phyloP scores from a whole-genome alignment of 1,140 invertebrate genomes.

The Oppia nitens region DNA sequence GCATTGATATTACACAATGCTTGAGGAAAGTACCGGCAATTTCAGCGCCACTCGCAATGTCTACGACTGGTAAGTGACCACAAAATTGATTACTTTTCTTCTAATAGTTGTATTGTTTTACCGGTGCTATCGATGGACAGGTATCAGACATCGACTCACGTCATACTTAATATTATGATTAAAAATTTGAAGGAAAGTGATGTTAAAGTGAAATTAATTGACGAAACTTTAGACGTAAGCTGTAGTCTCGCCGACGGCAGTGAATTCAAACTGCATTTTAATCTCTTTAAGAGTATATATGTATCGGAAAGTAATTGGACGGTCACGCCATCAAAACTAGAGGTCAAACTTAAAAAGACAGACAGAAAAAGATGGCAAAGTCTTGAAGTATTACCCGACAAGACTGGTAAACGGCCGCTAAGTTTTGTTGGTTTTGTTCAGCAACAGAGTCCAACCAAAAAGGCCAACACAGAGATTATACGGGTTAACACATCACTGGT shows the following conservation, averaged over 20 bases:
- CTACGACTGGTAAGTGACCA: slow-evolving; percentile 19
- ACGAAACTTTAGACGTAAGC: slow-evolving; percentile 15
- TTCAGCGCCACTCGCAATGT: slow-evolving; percentile 15
- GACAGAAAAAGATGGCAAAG: slow-evolving; percentile 17
- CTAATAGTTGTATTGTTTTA: too few relatives aligned
- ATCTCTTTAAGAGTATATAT: slow-evolving; percentile 15
- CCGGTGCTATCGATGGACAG: too few relatives aligned
- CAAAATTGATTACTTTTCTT: too few relatives aligned
- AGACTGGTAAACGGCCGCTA: slow-evolving; percentile 4
- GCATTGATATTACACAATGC: too few relatives aligned
- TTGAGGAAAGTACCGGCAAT: slow-evolving; percentile 16
- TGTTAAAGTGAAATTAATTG: slow-evolving; percentile 17
- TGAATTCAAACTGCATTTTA: slow-evolving; percentile 16
- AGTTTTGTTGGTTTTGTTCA: slow-evolving; percentile 9
- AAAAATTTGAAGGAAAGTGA: slow-evolving; percentile 20
- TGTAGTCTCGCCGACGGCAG: slow-evolving; percentile 12
- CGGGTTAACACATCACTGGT: not conserved
- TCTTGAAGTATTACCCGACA: slow-evolving; percentile 15
- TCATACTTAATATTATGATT: slow-evolving; percentile 13
- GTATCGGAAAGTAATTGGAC: slow-evolving; percentile 17
- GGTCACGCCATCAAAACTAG: slow-evolving; percentile 16
- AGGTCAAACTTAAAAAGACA: slow-evolving; percentile 15
- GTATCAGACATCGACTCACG: slow-evolving; percentile 17
- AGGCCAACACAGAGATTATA: not conserved
- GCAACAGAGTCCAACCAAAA: slow-evolving; percentile 2